phyloP scores from a whole-genome alignment of 2,888 invertebrate species.

The Ctenicera cuprea region DNA sequence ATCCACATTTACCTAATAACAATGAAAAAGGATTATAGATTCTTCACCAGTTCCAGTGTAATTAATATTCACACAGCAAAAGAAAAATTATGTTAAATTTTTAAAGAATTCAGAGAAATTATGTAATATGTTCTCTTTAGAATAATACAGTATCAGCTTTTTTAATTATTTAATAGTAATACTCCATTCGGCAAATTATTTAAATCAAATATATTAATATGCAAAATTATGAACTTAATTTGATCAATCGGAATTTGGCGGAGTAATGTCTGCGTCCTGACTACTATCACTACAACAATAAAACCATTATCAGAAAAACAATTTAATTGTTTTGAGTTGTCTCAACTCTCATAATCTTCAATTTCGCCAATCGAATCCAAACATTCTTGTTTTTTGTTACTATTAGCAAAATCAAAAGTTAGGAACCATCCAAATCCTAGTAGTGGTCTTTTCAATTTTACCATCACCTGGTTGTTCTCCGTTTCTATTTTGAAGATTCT shows the following conservation, averaged over 20 bases:
- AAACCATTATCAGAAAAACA: neutral
- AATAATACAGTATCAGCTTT: no score
- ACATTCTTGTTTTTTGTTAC: neutral
- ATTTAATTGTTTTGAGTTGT: no score
- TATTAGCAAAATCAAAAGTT: slow-evolving; percentile 5
- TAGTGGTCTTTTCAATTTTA: slow-evolving; percentile 5
- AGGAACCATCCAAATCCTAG: neutral
- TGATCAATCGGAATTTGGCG: neutral
- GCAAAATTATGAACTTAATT: slow-evolving; percentile 6
- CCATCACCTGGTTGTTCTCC: neutral
- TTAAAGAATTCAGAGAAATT: no score
- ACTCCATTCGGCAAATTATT: no score
- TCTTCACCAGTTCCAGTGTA: neutral
- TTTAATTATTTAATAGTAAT: no score
- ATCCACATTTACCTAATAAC: slow-evolving; percentile 10
- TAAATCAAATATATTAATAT: neutral
- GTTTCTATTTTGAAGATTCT: slow-evolving; percentile 6
- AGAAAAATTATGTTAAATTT: no score
- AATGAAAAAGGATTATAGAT: slow-evolving; percentile 3
- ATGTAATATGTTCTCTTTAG: no score
- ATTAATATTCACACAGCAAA: no score
- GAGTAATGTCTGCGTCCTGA: slow-evolving; percentile 4
- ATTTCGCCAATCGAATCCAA: neutral
- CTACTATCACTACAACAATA: slow-evolving; percentile 2
- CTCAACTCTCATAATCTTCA: slow-evolving; percentile 3